phyloP scores from a whole-genome alignment of 2,113 vertebrate genomes.

The Ursus arctos region DNA sequence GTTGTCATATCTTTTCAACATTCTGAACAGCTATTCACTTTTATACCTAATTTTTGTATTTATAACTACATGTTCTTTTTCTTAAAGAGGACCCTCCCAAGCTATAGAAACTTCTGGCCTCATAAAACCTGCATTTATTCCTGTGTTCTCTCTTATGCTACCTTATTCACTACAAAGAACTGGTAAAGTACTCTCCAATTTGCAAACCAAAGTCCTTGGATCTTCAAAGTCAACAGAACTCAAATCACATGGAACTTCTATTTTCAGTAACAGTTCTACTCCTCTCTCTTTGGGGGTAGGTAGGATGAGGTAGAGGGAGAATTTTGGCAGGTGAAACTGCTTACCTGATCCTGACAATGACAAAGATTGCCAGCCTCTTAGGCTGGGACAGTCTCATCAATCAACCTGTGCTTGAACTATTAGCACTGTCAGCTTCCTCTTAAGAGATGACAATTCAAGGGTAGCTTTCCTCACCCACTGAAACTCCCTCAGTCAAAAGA shows the following conservation, averaged over 20 bases:
- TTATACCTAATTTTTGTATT: slow-evolving; percentile 2
- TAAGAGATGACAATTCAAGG: slow-evolving; percentile 63
- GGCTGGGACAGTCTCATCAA: slow-evolving; percentile 36
- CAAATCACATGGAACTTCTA: neutral
- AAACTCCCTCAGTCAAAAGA: slow-evolving; percentile 37
- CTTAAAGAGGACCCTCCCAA: neutral
- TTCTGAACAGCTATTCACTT: neutral
- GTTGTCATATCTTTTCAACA: neutral
- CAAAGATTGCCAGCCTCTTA: slow-evolving; percentile 31
- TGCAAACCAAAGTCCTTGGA: neutral
- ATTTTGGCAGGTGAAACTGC: neutral
- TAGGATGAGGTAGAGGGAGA: neutral
- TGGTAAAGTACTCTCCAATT: neutral
- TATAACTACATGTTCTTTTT: neutral
- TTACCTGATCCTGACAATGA: slow-evolving; percentile 22
- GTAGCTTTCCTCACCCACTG: slow-evolving; percentile 47
- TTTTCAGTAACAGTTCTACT: neutral
- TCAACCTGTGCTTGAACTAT: slow-evolving; percentile 44
- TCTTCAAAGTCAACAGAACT: slow-evolving; percentile 31
- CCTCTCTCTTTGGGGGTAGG: neutral
- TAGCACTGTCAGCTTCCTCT: slow-evolving; percentile 47
- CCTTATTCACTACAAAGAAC: neutral
- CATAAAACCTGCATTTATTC: neutral
- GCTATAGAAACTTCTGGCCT: neutral
- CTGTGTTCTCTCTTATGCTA: neutral